phyloP scores from a whole-genome alignment of 2,113 vertebrate species.

The Gallinago undulata region DNA sequence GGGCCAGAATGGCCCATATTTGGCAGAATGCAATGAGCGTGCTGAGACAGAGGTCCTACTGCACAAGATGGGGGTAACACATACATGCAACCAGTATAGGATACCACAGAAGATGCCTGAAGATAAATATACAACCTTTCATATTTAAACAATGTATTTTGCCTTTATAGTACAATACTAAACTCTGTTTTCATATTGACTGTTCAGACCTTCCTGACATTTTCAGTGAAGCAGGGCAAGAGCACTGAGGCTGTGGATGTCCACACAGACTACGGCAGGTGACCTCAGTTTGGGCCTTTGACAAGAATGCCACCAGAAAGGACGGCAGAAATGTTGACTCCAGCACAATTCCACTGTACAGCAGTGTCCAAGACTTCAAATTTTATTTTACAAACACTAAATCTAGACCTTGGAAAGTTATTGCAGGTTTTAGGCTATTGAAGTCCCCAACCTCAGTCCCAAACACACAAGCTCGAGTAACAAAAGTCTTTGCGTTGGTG shows the following conservation, averaged over 20 bases:
- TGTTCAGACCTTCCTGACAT: neutral
- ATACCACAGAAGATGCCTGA: neutral
- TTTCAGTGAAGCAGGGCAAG: neutral
- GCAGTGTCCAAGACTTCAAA: neutral
- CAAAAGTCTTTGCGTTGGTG: neutral
- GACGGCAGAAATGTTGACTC: neutral
- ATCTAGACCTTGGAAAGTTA: accelerated
- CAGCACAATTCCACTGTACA: neutral
- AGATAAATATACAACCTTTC: neutral
- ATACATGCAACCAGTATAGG: neutral
- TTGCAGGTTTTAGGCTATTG: accelerated
- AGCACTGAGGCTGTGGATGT: neutral
- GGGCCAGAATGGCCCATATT: neutral
- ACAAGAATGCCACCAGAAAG: neutral
- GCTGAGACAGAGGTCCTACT: neutral
- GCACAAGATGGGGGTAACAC: neutral
- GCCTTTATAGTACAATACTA: neutral
- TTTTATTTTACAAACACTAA: neutral
- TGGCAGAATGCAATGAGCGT: neutral
- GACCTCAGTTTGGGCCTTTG: neutral
- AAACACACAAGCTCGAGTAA: neutral
- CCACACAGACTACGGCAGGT: neutral
- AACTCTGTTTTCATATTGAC: neutral
- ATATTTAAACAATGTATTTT: neutral
- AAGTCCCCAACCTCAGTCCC: neutral